phyloP scores from a whole-genome alignment of 2,888 invertebrate species.

The Branchinecta sandiegonensis region DNA sequence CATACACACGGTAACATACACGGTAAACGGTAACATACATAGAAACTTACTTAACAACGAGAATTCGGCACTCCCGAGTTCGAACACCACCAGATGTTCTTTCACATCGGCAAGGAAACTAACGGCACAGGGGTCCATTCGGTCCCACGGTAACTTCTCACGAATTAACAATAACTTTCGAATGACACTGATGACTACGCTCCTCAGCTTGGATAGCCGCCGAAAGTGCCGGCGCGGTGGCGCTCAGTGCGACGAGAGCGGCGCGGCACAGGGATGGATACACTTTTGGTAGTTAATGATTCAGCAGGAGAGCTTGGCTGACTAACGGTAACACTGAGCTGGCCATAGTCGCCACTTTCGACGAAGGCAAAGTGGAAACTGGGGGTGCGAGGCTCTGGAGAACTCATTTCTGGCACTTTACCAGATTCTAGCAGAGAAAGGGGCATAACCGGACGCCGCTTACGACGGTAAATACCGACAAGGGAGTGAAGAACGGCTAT shows the following conservation, averaged over 20 bases:
- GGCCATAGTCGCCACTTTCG: conserved; percentile 21
- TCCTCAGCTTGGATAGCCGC: conserved; percentile 16
- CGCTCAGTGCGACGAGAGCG: neutral
- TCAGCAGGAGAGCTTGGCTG: conserved; percentile 23
- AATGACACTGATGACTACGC: no score
- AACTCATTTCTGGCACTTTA: neutral
- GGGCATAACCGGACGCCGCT: neutral
- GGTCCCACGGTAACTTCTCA: no score
- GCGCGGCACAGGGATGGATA: conserved; percentile 23
- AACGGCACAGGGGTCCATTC: no score
- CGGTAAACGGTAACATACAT: no score
- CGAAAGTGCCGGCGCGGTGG: conserved; percentile 17
- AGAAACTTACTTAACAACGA: no score
- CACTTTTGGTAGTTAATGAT: conserved; percentile 21
- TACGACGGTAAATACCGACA: neutral
- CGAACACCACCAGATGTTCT: no score
- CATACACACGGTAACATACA: no score
- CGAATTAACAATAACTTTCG: no score
- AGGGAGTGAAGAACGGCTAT: conserved; percentile 1
- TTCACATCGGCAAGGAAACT: no score
- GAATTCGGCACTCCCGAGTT: no score
- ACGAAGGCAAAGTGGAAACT: conserved; percentile 21
- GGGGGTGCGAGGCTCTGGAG: neutral
- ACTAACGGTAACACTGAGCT: conserved; percentile 19
- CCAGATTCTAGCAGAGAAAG: conserved; percentile 5